These are phyloP conservation scores for Drosophila ustulata DNA, from an alignment of 2,888 invertebrate genomes.

Conservation along the genomic window DNA sequence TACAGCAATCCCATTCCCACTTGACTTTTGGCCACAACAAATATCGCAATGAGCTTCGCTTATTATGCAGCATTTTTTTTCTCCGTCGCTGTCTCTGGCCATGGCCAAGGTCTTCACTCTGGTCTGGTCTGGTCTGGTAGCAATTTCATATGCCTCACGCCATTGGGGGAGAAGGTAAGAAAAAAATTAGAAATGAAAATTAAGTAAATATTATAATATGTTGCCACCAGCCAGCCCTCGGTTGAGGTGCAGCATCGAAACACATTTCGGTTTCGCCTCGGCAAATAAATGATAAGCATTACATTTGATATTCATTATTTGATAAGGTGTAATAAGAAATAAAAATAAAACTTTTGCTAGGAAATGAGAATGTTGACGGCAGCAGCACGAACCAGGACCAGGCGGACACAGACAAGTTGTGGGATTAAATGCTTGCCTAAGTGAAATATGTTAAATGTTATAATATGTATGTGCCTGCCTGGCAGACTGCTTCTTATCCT, in stretches of 20 bases:
- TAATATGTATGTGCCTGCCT: constrained; percentile 61
- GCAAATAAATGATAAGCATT: constrained; percentile 82
- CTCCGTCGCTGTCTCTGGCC: constrained; percentile 20
- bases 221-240: constrained; percentile 52
- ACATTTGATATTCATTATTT: constrained; percentile 82
- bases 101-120: constrained; percentile 46
- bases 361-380: constrained; percentile 69
- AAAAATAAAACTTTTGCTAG: constrained; percentile 75
- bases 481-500: constrained; percentile 21
- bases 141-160: constrained; percentile 70
- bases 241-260: constrained; percentile 23
- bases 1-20: constrained; percentile 25
- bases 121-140: constrained; percentile 34
- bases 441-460: constrained; percentile 80
- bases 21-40: constrained; percentile 57
- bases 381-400: not conserved
- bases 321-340: constrained; percentile 77
- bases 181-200: constrained; percentile 79
- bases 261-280: constrained; percentile 57
- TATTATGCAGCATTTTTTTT: constrained; percentile 70
- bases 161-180: constrained; percentile 8
- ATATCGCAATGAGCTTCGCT: constrained; percentile 65
- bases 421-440: constrained; percentile 78
- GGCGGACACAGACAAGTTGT: constrained; percentile 55
- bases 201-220: constrained; percentile 81